These are phyloP conservation scores for Calosoma granatense DNA, from an alignment of 1,140 invertebrate species.

Conservation along the genomic window DNA sequence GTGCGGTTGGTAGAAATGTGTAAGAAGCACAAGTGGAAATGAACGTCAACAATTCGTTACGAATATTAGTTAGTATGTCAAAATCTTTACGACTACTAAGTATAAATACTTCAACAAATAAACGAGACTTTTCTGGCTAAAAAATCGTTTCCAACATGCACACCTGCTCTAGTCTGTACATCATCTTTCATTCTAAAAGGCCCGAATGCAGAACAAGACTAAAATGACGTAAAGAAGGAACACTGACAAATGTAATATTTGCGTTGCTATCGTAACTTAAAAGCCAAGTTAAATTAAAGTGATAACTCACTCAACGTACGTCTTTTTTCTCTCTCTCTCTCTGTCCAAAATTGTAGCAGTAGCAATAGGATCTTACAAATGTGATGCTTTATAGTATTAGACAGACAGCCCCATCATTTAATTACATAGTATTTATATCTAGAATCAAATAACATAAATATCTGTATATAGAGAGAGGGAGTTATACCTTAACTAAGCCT, in stretches of 20 bases:
- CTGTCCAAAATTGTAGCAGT: no score
- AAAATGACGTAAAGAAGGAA: background rate
- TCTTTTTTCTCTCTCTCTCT: no score
- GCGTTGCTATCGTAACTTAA: conserved; percentile 6
- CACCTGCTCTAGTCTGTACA: conserved; percentile 1
- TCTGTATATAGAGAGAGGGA: no score
- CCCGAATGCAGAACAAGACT: conserved; percentile 1
- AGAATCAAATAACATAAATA: no score
- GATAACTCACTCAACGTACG: conserved; percentile 6
- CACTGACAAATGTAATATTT: conserved; percentile 5
- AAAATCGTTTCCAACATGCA: background rate
- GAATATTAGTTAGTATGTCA: background rate
- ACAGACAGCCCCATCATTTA: no score
- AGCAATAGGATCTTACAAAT: no score
- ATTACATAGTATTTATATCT: no score
- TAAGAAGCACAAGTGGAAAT: no score
- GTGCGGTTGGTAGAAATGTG: no score
- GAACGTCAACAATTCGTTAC: conserved; percentile 1
- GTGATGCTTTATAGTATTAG: no score
- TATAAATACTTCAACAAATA: background rate
- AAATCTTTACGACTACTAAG: background rate
- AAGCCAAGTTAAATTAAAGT: conserved; percentile 7
- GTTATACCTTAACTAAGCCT: no score
- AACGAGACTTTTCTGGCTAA: background rate
- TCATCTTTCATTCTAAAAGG: conserved; percentile 5